Evolutionary conservation across 2,113 vertebrate species (phyloP), one percentile per base, ranked within the genome.

Genomic region (Pampusana beccarii): DNA sequence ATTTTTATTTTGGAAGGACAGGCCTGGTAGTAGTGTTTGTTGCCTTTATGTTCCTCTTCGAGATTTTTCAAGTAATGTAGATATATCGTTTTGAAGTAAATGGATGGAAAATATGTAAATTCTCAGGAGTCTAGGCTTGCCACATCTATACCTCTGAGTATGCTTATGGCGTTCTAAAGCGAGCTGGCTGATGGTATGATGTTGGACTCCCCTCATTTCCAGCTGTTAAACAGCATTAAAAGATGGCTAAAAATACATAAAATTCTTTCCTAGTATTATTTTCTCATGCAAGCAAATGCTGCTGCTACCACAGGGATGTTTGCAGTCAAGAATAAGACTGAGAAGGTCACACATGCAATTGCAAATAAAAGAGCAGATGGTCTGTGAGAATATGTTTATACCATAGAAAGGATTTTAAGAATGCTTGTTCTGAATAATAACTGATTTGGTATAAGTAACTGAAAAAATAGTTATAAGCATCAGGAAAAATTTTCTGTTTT

Each of bases 231-330:
- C 48, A 96, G 82, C 75, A 92, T 96, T 95, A 95, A 90, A 95
- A 92, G 86, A 84, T 5, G 4, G 89, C 96, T 96, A 97, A 96
- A 96, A 96, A 96, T 95, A 96, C 15, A 92, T 94, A 94, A 92
- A 95, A 97, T 97, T 92, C 96, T 96, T 97, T 96, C 95, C 95
- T 96, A 96, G 95, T 97, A 95, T 96, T 97, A 94, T 73, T 94
- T 96, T 96, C 70, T 64, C 19, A 15, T 92, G 93, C 66, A 89
- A 79, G 89, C 93, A 87, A 89, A 87, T 95, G 89, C 72, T 89
- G 65, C 69, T 74, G 75, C 88, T 90, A 64, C 64, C 64, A 48
- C 51, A 86, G 69, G 67, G 75, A 77, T 92, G 51, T 83, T 86
- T 94, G 93, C 81, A 77, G 90, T 93, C 85, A 82, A 87, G 92